phyloP scores from a whole-genome alignment of 2,797 vertebrate species.

The Tolypeutes matacus region DNA sequence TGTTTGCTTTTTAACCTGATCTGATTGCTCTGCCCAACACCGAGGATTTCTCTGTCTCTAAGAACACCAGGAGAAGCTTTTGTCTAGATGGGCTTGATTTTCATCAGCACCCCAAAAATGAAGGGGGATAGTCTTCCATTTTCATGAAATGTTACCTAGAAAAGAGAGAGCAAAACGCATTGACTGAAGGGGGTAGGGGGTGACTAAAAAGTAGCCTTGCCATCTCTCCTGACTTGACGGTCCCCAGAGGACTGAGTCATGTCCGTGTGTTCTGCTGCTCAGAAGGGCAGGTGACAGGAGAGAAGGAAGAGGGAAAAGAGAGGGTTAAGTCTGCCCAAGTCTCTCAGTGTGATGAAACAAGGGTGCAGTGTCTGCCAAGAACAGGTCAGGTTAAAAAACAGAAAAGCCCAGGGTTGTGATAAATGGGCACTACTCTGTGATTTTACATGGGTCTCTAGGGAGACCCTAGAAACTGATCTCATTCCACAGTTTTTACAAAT shows the following conservation, averaged over 20 bases:
- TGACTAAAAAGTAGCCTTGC: neutral
- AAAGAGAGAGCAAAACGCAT: neutral
- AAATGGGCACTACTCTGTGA: slow-evolving; percentile 50
- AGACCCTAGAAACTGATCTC: slow-evolving; percentile 64
- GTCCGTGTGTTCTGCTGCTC: neutral
- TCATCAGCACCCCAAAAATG: neutral
- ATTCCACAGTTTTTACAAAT: neutral
- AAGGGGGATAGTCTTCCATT: neutral
- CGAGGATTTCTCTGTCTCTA: neutral
- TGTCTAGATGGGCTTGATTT: neutral
- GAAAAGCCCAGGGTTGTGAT: slow-evolving; percentile 63
- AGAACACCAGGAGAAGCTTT: neutral
- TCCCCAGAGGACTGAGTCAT: neutral
- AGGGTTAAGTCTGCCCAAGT: neutral
- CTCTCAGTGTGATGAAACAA: neutral
- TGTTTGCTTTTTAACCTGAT: too few species aligned
- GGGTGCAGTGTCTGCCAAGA: slow-evolving; percentile 58
- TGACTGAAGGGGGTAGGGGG: neutral
- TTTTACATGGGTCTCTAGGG: slow-evolving; percentile 50
- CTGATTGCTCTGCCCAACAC: neutral
- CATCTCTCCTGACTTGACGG: neutral
- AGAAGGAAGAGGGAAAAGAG: neutral
- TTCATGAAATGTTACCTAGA: neutral
- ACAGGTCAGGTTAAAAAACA: slow-evolving; percentile 65
- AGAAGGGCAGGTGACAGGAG: neutral